Percentiles rank a stretch among this genome's conserved stretches.
These are phyloP conservation scores for Pachyseris speciosa DNA, from an alignment of 64 coral and sea anemone genomes.

Conservation along the genomic window DNA sequence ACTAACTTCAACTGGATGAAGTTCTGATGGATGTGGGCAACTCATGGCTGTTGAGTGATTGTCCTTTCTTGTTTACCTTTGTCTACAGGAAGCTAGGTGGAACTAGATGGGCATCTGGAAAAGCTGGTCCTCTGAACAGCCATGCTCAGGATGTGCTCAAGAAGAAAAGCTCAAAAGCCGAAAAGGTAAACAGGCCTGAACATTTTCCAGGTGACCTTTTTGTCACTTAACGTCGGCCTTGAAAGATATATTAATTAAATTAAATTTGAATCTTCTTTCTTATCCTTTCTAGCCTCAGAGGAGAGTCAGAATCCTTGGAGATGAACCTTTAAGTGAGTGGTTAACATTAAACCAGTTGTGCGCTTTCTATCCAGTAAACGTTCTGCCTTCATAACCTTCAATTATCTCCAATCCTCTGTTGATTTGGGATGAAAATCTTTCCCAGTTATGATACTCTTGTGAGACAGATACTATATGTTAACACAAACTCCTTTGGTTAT, in stretches of 20 bases:
- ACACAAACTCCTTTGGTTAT: too few species aligned
- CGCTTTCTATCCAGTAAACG: too few species aligned
- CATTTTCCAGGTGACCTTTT: neutral
- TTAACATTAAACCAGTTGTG: neutral
- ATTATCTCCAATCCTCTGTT: too few species aligned
- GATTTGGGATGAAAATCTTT: too few species aligned
- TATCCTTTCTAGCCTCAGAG: slow-evolving; percentile 62
- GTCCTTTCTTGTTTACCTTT: neutral
- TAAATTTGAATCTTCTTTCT: neutral
- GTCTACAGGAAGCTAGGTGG: slow-evolving; percentile 78
- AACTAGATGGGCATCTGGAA: slow-evolving; percentile 83
- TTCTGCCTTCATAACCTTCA: too few species aligned
- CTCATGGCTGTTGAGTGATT: too few species aligned
- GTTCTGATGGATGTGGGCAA: too few species aligned
- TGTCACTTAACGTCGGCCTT: neutral
- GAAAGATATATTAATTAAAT: neutral
- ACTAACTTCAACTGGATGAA: too few species aligned
- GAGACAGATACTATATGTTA: too few species aligned
- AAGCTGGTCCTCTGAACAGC: slow-evolving; percentile 40
- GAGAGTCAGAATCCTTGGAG: slow-evolving; percentile 88
- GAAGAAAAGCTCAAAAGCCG: slow-evolving; percentile 69
- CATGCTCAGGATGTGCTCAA: slow-evolving; percentile 62
- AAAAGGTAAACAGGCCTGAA: slow-evolving; percentile 42
- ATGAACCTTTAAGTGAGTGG: slow-evolving; percentile 93
- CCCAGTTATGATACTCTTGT: too few species aligned